phyloP scores from a whole-genome alignment of 2,797 vertebrate species.

The Miichthys miiuy region DNA sequence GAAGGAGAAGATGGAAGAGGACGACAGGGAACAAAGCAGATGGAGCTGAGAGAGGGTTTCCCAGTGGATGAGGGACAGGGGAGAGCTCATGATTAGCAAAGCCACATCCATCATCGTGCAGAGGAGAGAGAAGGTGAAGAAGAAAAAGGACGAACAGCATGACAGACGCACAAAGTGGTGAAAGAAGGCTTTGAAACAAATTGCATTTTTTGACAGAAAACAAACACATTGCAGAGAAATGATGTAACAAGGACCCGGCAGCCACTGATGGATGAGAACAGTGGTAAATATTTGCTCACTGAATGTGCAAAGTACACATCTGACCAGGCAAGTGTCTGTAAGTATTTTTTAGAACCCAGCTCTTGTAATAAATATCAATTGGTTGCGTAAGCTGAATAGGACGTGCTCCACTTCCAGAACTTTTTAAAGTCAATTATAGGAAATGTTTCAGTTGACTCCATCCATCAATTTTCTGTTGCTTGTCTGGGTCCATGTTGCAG shows the following conservation, averaged over 20 bases:
- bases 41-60: conserved; percentile 44
- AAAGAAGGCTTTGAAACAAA: conserved; percentile 10
- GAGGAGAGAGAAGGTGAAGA: conserved; percentile 20
- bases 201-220: conserved; percentile 4
- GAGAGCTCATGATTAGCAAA: conserved; percentile 48
- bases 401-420: not conserved
- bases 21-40: conserved; percentile 37
- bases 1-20: conserved; percentile 8
- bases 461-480: not conserved
- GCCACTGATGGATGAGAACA: not conserved
- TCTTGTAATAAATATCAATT: conserved; percentile 1
- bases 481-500: not conserved
- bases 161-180: not conserved
- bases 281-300: not conserved
- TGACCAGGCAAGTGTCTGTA: not conserved
- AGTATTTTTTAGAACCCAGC: not conserved
- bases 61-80: conserved; percentile 32
- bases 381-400: conserved; percentile 2
- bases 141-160: not conserved
- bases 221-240: not conserved
- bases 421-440: not conserved
- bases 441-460: not conserved
- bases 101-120: conserved; percentile 53
- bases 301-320: not conserved
- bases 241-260: not conserved